Base-by-base conservation (phyloP, 53 echinoderm and acorn worm species). In the Paelopatides confundens region DNA sequence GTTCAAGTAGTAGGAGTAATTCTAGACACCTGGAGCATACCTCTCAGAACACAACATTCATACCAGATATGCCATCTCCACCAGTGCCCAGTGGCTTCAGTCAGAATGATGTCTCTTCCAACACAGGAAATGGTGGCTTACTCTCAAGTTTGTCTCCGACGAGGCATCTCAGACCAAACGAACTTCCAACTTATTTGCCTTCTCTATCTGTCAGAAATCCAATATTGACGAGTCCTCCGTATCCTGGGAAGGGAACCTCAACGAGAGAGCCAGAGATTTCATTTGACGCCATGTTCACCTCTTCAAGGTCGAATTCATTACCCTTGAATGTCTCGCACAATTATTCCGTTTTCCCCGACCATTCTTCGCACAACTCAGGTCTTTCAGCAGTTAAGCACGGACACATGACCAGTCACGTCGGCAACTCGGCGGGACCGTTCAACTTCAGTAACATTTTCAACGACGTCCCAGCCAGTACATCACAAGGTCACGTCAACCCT, bases 131-230 rank as follows among this genome's bases (percentile, higher is more conserved):
- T 48, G 66, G 94, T 43, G 88, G 91, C 51, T 82, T 95, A 4
- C 87, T 94, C 36, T 91, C 96, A 34, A 96, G 93, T 67, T 71
- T 96, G 51, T 96, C 96, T 10, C 96, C 96, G 2, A 85, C 96
- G 3, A 87, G 96, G 18, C 84, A 93, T 37, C 71, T 95, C 17
- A 86, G 92, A n/a, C 82, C 87, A 21, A 94, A 82, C 21, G 98
- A 98, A 65, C 88, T 95, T 62, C 98, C 98, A 1, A 98, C 98
- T 11, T 98, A 98, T 85, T 85, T 98, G 48, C 95, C 98, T 6
- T 76, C 88, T 7, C 62, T 95, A 2, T 87, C 93, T 13, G 81
- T 81, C 48, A 38, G 77, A 26, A 65, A 65, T 11, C 89, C 91
- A 0, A 98, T 94, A 53, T 87, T 95, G 36, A 86, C 93, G 21